Percentiles rank a stretch among this genome's conserved stretches.
Evolutionary conservation across 2,113 vertebrate species (phyloP).

Genomic region (Thryonomys swinderianus): DNA sequence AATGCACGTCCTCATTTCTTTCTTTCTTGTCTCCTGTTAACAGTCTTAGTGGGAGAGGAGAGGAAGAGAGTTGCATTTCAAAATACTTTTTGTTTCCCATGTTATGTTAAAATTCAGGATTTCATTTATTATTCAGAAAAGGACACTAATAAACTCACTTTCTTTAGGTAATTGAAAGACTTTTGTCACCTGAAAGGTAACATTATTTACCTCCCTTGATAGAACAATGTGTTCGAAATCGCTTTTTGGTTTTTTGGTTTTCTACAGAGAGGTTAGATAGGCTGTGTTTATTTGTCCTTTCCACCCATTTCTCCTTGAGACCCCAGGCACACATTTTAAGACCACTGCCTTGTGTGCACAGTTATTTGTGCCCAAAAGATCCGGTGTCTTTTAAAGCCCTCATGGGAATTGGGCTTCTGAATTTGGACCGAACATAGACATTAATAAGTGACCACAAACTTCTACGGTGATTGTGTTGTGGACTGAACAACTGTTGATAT

Average conservation of each 20-base stretch:
- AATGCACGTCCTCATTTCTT: conserved; percentile 18
- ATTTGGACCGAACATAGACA: conserved; percentile 18
- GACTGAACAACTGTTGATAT: neutral
- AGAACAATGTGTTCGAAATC: neutral
- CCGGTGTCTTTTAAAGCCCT: conserved; percentile 1
- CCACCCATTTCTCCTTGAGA: neutral
- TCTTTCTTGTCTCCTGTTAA: neutral
- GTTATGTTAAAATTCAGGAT: conserved; percentile 16
- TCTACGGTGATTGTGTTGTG: neutral
- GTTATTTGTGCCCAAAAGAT: neutral
- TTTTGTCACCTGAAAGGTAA: neutral
- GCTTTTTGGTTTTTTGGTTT: conserved; percentile 1
- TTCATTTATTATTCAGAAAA: neutral
- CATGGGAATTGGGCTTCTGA: neutral
- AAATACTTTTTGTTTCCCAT: neutral
- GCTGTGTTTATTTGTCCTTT: conserved; percentile 5
- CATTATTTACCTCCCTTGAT: neutral
- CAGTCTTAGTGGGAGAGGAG: neutral
- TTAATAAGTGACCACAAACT: conserved; percentile 44
- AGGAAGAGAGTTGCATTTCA: neutral
- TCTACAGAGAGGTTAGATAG: neutral
- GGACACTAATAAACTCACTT: neutral
- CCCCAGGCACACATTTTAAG: conserved; percentile 29
- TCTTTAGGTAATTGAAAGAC: neutral
- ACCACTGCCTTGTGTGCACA: conserved; percentile 26